A percentile compares a stretch with the other conserved stretches of the same genome.
Conservation (phyloP, 2,113 vertebrate species). For the Leptobrachium ailaonicum region DNA sequence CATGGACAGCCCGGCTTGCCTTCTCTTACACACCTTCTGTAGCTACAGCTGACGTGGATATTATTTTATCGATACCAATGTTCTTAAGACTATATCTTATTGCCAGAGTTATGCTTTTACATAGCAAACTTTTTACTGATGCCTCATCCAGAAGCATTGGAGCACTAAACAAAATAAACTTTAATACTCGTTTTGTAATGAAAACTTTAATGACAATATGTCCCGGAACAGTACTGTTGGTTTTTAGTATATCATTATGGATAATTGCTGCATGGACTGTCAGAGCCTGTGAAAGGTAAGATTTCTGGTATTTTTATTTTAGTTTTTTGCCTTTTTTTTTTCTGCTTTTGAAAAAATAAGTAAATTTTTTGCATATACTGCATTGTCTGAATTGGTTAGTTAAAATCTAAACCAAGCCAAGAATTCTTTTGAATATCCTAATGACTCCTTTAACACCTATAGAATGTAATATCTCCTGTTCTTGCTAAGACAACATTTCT, state of each 20-base stretch:
- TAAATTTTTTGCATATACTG: too few relatives aligned
- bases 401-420: too few relatives aligned
- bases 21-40: slow-evolving; percentile 92
- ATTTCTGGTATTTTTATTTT: not conserved
- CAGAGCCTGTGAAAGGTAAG: slow-evolving; percentile 98
- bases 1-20: slow-evolving; percentile 96
- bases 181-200: slow-evolving; percentile 99
- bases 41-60: slow-evolving; percentile 97
- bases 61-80: slow-evolving; percentile 99
- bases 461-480: too few relatives aligned
- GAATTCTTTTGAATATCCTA: too few relatives aligned
- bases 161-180: slow-evolving; percentile 99
- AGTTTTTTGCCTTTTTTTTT: too few relatives aligned
- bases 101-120: slow-evolving; percentile 98
- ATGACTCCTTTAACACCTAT: too few relatives aligned
- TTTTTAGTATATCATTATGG: slow-evolving; percentile 99
- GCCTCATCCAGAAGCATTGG: slow-evolving; percentile 98
- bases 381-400: too few relatives aligned
- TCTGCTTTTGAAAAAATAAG: too few relatives aligned
- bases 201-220: slow-evolving; percentile 99
- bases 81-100: slow-evolving; percentile 99
- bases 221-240: slow-evolving; percentile 96
- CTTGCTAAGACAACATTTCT: too few relatives aligned
- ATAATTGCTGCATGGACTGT: slow-evolving; percentile 99
- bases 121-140: slow-evolving; percentile 99